Percentiles rank a stretch among this genome's conserved stretches.
phyloP scores from a whole-genome alignment of 2,797 vertebrate genomes.

The Capromys pilorides region DNA sequence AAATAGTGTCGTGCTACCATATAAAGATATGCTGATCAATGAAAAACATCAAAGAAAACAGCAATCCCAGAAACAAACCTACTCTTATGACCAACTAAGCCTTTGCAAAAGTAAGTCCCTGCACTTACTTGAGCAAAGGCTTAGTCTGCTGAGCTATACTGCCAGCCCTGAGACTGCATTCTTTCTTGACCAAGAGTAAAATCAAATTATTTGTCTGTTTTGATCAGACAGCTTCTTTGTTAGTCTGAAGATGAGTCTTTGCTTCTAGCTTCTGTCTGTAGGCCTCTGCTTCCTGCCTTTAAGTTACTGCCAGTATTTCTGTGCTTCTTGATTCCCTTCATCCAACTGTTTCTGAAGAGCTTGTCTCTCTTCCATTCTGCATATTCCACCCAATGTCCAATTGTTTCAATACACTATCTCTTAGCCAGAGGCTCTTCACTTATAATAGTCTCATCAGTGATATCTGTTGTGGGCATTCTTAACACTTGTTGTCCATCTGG shows the following conservation, averaged over 20 bases:
- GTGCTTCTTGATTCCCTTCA: slow-evolving; percentile 93
- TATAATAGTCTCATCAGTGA: slow-evolving; percentile 92
- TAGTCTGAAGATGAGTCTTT: slow-evolving; percentile 90
- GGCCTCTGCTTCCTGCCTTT: slow-evolving; percentile 92
- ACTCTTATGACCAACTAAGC: no score
- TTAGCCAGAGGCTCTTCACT: slow-evolving; percentile 90
- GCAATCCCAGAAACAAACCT: no score
- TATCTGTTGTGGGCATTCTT: slow-evolving; percentile 92
- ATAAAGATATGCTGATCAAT: no score
- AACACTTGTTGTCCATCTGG: slow-evolving; percentile 90
- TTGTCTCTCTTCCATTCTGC: slow-evolving; percentile 91
- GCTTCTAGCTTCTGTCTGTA: slow-evolving; percentile 93
- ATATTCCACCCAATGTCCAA: slow-evolving; percentile 89
- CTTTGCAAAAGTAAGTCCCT: no score
- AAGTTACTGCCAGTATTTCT: slow-evolving; percentile 91
- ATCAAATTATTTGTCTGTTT: slow-evolving; percentile 78
- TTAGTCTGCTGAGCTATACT: no score
- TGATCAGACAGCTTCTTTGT: slow-evolving; percentile 89
- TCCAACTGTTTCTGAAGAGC: slow-evolving; percentile 93
- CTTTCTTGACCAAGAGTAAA: slow-evolving; percentile 83
- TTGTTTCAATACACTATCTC: slow-evolving; percentile 90
- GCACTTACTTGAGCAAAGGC: no score
- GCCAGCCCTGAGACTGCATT: slow-evolving; percentile 84
- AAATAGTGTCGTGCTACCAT: no score
- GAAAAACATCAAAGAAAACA: no score